A percentile compares a stretch with the other conserved stretches of the same genome.
These are phyloP conservation scores for Fratercula arctica DNA, from an alignment of 2,797 vertebrate species.

Conservation along the genomic window DNA sequence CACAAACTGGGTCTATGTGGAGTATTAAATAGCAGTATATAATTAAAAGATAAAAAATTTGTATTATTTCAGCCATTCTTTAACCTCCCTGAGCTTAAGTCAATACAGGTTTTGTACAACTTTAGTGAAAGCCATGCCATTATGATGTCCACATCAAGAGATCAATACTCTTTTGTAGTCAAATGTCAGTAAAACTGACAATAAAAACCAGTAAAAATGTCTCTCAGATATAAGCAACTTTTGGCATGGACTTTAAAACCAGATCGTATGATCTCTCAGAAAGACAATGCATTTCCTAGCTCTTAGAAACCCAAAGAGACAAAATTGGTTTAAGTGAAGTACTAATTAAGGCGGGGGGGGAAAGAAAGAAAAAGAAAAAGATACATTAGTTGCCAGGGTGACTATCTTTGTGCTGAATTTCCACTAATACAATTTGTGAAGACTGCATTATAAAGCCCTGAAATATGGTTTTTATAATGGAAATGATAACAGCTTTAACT, in stretches of 20 bases:
- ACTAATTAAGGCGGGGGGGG: not conserved
- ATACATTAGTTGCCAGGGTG: constrained; percentile 5
- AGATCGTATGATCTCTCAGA: not conserved
- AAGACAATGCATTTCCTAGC: not conserved
- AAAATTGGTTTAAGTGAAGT: not conserved
- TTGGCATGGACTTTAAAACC: not conserved
- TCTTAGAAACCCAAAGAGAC: not conserved
- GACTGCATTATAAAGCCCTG: not conserved
- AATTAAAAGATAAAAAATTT: not conserved
- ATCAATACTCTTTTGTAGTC: not conserved
- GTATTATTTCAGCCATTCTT: not conserved
- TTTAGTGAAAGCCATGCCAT: not conserved
- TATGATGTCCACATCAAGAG: not conserved
- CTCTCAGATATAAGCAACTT: not conserved
- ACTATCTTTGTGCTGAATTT: not conserved
- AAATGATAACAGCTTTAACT: not conserved
- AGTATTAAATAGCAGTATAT: not conserved
- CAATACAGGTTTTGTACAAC: not conserved
- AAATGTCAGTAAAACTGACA: not conserved
- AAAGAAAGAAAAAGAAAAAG: not conserved
- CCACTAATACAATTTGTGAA: not conserved
- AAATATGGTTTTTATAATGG: not conserved
- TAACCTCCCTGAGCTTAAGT: not conserved
- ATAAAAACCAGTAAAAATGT: not conserved
- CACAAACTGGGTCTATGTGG: not conserved